Percentiles rank a stretch among this genome's conserved stretches.
Evolutionary conservation across 2,797 vertebrate species (phyloP).

Genomic region (Thripadectes ignobilis): DNA sequence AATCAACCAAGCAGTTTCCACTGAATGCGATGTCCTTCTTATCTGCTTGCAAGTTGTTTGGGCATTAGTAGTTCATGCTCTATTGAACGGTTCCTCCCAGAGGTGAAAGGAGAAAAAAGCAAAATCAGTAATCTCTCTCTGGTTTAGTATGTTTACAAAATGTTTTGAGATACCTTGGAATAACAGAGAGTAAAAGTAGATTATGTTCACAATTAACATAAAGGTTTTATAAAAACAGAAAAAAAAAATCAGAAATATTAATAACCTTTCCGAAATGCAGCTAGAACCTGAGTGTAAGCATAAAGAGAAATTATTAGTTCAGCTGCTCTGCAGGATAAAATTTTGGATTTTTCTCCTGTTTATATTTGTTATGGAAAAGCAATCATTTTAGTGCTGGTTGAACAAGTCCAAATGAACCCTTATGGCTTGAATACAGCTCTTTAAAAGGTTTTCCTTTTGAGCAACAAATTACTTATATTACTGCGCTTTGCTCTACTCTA

Average conservation of each 20-base stretch:
- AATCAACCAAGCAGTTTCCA: neutral
- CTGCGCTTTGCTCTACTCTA: conserved; percentile 21
- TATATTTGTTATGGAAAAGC: conserved; percentile 61
- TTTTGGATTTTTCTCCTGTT: conserved; percentile 50
- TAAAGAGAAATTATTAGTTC: conserved; percentile 9
- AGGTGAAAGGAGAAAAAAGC: neutral
- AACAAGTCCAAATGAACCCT: conserved; percentile 52
- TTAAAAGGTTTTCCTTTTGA: conserved; percentile 53
- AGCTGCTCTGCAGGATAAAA: conserved; percentile 19
- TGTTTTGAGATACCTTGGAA: neutral
- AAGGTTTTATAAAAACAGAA: neutral
- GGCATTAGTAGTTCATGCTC: neutral
- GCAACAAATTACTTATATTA: conserved; percentile 42
- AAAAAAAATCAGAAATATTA: conserved; percentile 1
- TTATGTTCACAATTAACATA: neutral
- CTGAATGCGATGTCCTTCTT: neutral
- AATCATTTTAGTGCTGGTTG: conserved; percentile 44
- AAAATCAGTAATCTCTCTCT: neutral
- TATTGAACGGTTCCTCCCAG: neutral
- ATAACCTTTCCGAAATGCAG: neutral
- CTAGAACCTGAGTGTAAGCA: neutral
- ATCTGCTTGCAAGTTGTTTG: neutral
- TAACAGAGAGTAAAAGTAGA: neutral
- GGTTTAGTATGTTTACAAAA: neutral
- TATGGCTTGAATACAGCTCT: conserved; percentile 28